These are phyloP conservation scores for Rhynchotus rufescens DNA, from an alignment of 2,797 vertebrate genomes.

Conservation along the genomic window DNA sequence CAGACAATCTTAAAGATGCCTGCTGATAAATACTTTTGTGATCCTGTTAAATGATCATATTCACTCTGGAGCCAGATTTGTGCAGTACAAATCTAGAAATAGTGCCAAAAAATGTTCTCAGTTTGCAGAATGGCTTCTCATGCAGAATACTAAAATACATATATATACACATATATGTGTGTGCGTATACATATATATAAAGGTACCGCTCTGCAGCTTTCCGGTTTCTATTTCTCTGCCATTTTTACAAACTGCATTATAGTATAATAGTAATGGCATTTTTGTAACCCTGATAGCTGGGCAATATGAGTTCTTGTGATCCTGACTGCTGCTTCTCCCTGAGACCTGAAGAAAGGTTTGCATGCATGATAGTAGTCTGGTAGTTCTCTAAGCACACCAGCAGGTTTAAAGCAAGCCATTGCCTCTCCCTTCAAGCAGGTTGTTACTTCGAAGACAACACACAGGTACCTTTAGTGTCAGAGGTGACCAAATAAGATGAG, in stretches of 20 bases:
- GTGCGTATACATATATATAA: no score
- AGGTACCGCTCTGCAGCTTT: background rate
- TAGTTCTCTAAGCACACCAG: background rate
- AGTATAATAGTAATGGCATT: background rate
- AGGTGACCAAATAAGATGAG: background rate
- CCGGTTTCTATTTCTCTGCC: background rate
- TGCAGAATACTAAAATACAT: background rate
- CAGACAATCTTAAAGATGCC: background rate
- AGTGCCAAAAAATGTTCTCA: constrained; percentile 4
- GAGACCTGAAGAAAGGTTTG: background rate
- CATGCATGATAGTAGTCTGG: background rate
- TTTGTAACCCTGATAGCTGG: background rate
- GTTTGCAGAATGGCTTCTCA: background rate
- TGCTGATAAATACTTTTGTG: background rate
- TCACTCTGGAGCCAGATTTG: background rate
- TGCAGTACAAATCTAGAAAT: constrained; percentile 9
- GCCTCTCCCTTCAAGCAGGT: background rate
- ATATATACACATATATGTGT: no score
- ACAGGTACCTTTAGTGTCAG: background rate
- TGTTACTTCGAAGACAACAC: background rate
- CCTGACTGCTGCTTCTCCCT: background rate
- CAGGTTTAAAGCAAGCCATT: background rate
- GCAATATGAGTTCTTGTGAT: background rate
- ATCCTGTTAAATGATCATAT: background rate
- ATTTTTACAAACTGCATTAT: background rate